Conservation (phyloP, 2,888 invertebrate genomes). For the Campaea margaritaria region DNA sequence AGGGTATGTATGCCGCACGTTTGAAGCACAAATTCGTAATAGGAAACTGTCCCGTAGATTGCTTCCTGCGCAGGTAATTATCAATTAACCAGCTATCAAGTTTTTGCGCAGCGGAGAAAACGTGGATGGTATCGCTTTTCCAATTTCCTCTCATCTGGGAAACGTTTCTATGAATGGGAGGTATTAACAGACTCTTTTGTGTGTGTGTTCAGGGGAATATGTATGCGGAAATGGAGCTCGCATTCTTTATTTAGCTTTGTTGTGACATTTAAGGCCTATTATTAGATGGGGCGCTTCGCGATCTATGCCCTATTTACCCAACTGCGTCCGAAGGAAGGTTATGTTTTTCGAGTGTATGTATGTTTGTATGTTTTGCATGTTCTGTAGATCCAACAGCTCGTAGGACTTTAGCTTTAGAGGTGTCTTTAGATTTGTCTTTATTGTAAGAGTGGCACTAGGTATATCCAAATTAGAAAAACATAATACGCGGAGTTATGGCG, state of each 20-base stretch:
- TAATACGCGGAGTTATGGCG: no score
- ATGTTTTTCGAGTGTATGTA: no score
- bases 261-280: conserved; percentile 34
- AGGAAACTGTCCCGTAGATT: conserved; percentile 43
- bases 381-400: no score
- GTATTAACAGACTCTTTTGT: conserved; percentile 1
- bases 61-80: conserved; percentile 49
- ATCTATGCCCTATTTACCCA: conserved; percentile 19
- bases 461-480: no score
- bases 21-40: conserved; percentile 23
- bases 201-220: conserved; percentile 4
- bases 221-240: conserved; percentile 31
- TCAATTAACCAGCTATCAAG: conserved; percentile 46
- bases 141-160: conserved; percentile 32
- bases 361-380: no score
- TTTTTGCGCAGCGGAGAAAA: conserved; percentile 34
- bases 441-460: no score
- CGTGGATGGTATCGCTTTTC: conserved; percentile 27
- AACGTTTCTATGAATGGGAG: conserved; percentile 27
- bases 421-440: no score
- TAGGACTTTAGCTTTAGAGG: no score
- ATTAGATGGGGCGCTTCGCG: conserved; percentile 20
- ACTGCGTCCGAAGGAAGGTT: no score
- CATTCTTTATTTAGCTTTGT: conserved; percentile 40
- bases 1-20: conserved; percentile 13